Percentiles rank a stretch among this genome's conserved stretches.
These are phyloP conservation scores for Tetramorium simillimum DNA, from an alignment of 1,140 invertebrate species.

Conservation along the genomic window DNA sequence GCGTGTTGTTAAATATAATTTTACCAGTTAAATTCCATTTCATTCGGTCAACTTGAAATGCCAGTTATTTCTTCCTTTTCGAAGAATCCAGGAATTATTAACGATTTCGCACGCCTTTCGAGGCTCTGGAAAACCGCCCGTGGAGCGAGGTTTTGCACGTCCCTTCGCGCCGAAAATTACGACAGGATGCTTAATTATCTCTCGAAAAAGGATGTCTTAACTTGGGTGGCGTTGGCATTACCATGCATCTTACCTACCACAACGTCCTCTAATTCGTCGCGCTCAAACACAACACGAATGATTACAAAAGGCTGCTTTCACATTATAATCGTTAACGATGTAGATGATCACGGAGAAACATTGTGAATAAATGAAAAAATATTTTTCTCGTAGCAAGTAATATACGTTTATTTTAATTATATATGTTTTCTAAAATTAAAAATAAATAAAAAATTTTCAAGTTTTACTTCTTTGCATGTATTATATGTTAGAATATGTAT, in stretches of 20 bases:
- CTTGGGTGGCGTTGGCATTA: constrained; percentile 51
- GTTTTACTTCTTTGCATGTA: not conserved
- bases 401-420: not conserved
- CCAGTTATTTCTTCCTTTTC: constrained; percentile 1
- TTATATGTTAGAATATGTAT: not conserved
- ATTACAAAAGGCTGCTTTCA: constrained; percentile 31
- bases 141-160: constrained; percentile 57
- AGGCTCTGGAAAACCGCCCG: constrained; percentile 38
- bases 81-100: constrained; percentile 50
- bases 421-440: not conserved
- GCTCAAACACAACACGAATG: constrained; percentile 27
- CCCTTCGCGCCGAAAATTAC: constrained; percentile 65
- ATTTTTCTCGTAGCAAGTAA: not conserved
- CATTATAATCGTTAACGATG: constrained; percentile 32
- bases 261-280: constrained; percentile 63
- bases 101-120: constrained; percentile 56
- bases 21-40: not conserved
- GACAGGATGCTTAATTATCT: constrained; percentile 67
- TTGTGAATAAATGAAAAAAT: not conserved
- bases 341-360: not conserved
- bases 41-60: not conserved
- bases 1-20: constrained; percentile 32
- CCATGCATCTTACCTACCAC: constrained; percentile 68
- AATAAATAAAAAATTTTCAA: not conserved
- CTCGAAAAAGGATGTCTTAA: constrained; percentile 3